Evolutionary conservation across 2,888 invertebrate genomes (phyloP).

Genomic region (Caenorhabditis japonica): DNA sequence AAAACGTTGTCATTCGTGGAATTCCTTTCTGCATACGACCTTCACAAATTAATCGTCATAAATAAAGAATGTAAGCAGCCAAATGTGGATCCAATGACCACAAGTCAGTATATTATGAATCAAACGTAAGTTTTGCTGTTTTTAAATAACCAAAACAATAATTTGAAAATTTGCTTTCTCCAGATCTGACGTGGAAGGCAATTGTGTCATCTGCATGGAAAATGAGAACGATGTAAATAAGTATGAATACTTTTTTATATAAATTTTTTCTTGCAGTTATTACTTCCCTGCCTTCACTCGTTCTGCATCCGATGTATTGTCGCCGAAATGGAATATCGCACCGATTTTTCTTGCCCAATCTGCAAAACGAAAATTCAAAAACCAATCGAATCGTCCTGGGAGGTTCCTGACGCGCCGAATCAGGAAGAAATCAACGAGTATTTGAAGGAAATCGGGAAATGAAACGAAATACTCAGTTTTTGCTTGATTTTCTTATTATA

Average conservation of each 20-base stretch:
- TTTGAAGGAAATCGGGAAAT: conserved; percentile 28
- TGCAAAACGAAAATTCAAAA: conserved; percentile 49
- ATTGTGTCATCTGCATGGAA: conserved; percentile 64
- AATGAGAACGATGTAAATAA: conserved; percentile 54
- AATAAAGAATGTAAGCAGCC: conserved; percentile 7
- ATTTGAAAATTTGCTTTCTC: conserved; percentile 4
- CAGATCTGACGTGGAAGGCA: conserved; percentile 58
- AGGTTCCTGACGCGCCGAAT: conserved; percentile 56
- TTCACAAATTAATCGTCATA: conserved; percentile 42
- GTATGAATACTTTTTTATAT: not conserved
- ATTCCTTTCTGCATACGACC: conserved; percentile 45
- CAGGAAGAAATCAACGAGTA: conserved; percentile 55
- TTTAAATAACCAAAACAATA: not conserved
- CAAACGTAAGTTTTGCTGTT: conserved; percentile 49
- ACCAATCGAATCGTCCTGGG: conserved; percentile 60
- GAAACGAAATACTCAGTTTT: not conserved
- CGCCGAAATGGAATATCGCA: conserved; percentile 51
- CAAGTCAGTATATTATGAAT: conserved; percentile 52
- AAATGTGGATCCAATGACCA: conserved; percentile 39
- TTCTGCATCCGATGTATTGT: conserved; percentile 58
- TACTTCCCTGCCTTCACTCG: conserved; percentile 60
- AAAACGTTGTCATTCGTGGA: conserved; percentile 49
- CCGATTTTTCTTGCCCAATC: conserved; percentile 58
- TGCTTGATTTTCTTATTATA: not conserved
- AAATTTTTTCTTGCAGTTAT: conserved; percentile 36